phyloP scores from a whole-genome alignment of 2,113 vertebrate species.

The Amia ocellicauda region DNA sequence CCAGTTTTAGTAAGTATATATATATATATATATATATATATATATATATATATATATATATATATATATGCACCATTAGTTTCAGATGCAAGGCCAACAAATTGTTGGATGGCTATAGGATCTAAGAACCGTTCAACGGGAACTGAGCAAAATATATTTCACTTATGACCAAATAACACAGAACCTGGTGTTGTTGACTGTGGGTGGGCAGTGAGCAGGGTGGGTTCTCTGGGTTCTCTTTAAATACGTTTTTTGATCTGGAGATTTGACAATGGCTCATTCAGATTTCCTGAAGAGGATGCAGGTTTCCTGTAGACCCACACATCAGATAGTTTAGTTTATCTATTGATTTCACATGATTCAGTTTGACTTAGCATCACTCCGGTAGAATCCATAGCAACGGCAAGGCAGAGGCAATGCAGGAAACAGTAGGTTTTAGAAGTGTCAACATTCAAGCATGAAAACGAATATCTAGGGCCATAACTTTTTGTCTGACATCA shows the following conservation, averaged over 20 bases:
- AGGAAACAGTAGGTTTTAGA: background rate
- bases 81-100: slow-evolving; percentile 2
- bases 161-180: background rate
- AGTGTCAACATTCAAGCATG: background rate
- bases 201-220: background rate
- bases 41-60: background rate
- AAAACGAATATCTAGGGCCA: too few species aligned
- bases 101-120: background rate
- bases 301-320: too few species aligned
- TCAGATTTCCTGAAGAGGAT: background rate
- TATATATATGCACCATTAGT: background rate
- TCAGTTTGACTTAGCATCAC: slow-evolving; percentile 1
- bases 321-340: too few species aligned
- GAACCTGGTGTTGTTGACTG: background rate
- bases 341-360: slow-evolving; percentile 10
- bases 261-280: background rate
- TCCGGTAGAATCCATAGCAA: slow-evolving; percentile 16
- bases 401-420: background rate
- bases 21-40: background rate
- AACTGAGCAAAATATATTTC: background rate
- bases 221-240: background rate
- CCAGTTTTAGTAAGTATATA: background rate
- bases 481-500: too few species aligned
- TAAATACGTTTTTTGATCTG: background rate
- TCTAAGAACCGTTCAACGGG: too few species aligned